Conservation (phyloP, 2,113 vertebrate species). For the Calyptommatus sinebrachiatus region DNA sequence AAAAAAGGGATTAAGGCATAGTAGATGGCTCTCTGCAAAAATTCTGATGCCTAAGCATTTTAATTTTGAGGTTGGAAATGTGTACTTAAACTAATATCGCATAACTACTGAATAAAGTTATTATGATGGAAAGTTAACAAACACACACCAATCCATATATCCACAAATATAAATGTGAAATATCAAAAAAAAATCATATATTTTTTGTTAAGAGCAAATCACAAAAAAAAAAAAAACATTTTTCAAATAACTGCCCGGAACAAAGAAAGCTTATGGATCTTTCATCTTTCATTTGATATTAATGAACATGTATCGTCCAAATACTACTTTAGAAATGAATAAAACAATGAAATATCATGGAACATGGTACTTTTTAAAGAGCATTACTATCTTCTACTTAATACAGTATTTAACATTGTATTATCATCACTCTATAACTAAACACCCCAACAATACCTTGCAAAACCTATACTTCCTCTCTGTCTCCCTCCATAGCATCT, state of each 20-base stretch:
- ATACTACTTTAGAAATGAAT: too few relatives aligned
- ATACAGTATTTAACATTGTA: too few relatives aligned
- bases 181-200: accelerated
- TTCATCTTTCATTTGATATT: too few relatives aligned
- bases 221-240: too few relatives aligned
- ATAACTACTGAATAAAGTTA: constrained; percentile 1
- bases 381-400: too few relatives aligned
- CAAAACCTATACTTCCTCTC: too few relatives aligned
- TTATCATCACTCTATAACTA: too few relatives aligned
- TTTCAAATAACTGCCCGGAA: background rate
- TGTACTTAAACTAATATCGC: constrained; percentile 8
- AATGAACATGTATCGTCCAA: too few relatives aligned
- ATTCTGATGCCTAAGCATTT: constrained; percentile 28
- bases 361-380: too few relatives aligned
- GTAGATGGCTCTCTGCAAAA: constrained; percentile 2
- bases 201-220: background rate
- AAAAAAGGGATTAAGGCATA: background rate
- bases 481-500: too few relatives aligned
- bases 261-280: background rate
- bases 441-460: too few relatives aligned
- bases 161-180: constrained; percentile 10
- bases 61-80: constrained; percentile 15
- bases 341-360: too few relatives aligned
- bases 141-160: constrained; percentile 18
- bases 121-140: constrained; percentile 7